Conservation (phyloP, 1,140 invertebrate genomes). For the Drosophila obscura region DNA sequence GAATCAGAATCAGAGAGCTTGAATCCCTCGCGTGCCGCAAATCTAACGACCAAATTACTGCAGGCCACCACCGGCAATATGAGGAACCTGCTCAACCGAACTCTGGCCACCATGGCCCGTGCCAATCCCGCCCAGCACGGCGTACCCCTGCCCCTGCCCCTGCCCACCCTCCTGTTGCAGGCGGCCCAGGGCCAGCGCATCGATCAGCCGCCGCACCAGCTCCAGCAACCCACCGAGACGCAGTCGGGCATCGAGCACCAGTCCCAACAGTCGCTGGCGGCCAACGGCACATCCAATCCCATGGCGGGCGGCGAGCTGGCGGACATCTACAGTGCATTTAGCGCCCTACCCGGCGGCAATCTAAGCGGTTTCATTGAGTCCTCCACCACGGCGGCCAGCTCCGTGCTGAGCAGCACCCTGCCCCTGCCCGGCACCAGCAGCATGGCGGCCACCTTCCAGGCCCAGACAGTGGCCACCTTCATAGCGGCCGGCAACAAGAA, state of each 20-base stretch:
- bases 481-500: slow-evolving; percentile 75
- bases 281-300: slow-evolving; percentile 14
- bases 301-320: background rate
- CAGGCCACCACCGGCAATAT: slow-evolving; percentile 61
- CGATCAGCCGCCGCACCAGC: slow-evolving; percentile 8
- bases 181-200: slow-evolving; percentile 46
- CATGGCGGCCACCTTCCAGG: slow-evolving; percentile 55
- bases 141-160: slow-evolving; percentile 31
- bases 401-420: slow-evolving; percentile 48
- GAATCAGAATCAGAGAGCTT: background rate
- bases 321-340: slow-evolving; percentile 48
- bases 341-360: slow-evolving; percentile 31
- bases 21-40: slow-evolving; percentile 33
- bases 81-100: slow-evolving; percentile 56
- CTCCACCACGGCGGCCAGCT: slow-evolving; percentile 61
- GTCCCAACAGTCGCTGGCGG: slow-evolving; percentile 3
- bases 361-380: slow-evolving; percentile 70
- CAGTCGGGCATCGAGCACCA: slow-evolving; percentile 2
- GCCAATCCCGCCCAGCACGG: slow-evolving; percentile 24
- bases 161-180: slow-evolving; percentile 54
- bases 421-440: slow-evolving; percentile 38
- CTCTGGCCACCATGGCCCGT: slow-evolving; percentile 40
- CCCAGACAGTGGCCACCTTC: slow-evolving; percentile 73
- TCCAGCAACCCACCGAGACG: background rate
- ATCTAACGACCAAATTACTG: slow-evolving; percentile 58